These are phyloP conservation scores for Synchiropus splendidus DNA, from an alignment of 2,113 vertebrate genomes.

Conservation along the genomic window DNA sequence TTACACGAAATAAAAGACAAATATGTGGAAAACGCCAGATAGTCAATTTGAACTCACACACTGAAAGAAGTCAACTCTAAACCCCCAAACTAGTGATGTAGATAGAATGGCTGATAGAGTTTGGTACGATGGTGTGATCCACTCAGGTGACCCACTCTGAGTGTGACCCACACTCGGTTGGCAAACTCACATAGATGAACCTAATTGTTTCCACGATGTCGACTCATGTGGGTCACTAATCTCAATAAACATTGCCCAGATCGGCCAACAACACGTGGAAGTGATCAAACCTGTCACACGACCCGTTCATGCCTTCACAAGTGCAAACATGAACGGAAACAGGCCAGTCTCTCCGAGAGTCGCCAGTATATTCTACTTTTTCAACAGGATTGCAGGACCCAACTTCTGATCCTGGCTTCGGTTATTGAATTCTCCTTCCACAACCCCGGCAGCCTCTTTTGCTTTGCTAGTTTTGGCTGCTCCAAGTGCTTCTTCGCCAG, in stretches of 20 bases:
- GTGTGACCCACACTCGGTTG: not conserved
- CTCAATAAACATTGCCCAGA: slow-evolving; percentile 6
- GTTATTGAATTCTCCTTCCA: slow-evolving; percentile 6
- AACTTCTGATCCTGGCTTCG: too few relatives aligned
- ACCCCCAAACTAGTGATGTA: too few relatives aligned
- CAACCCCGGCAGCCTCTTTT: too few relatives aligned
- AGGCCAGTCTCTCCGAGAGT: too few relatives aligned
- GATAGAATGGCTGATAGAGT: slow-evolving; percentile 28
- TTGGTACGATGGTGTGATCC: slow-evolving; percentile 44
- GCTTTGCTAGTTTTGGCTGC: too few relatives aligned
- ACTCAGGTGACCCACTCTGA: slow-evolving; percentile 13
- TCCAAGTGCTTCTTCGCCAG: too few relatives aligned
- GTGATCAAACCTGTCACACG: slow-evolving; percentile 16
- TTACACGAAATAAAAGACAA: too few relatives aligned
- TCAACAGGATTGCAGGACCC: too few relatives aligned
- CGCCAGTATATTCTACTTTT: too few relatives aligned
- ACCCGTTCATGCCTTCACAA: slow-evolving; percentile 10
- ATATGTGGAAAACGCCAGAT: too few relatives aligned
- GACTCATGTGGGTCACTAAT: slow-evolving; percentile 14
- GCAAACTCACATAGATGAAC: slow-evolving; percentile 1
- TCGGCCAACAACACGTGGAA: slow-evolving; percentile 14
- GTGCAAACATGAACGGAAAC: not conserved
- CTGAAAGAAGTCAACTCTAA: not conserved
- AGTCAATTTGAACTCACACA: not conserved
- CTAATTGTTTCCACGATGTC: not conserved